Conservation (phyloP, 2,797 vertebrate genomes). For the Liasis olivaceus region DNA sequence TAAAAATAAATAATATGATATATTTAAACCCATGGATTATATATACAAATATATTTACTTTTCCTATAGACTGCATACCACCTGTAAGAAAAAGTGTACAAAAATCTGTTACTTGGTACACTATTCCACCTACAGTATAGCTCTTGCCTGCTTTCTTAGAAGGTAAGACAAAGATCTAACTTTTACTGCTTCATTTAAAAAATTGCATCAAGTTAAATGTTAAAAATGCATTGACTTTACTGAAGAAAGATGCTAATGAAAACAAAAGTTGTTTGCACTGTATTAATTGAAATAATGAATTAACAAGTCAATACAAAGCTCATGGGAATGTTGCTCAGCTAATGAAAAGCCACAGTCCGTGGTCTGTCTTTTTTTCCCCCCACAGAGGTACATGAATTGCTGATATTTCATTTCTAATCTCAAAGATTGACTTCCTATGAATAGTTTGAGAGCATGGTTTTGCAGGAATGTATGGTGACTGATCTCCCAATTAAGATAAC, state of each 20-base stretch:
- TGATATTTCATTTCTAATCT: not conserved
- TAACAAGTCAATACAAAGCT: not conserved
- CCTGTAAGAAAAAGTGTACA: conserved; percentile 82
- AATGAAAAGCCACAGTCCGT: not conserved
- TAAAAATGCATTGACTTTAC: conserved; percentile 26
- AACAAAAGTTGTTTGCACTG: conserved; percentile 57
- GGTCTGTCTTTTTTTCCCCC: not conserved
- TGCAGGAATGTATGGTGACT: not conserved
- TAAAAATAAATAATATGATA: conserved; percentile 8
- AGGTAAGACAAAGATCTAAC: conserved; percentile 75
- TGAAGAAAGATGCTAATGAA: not conserved
- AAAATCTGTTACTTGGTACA: conserved; percentile 83
- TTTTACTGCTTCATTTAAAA: conserved; percentile 58
- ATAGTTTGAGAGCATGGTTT: not conserved
- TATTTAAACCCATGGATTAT: conserved; percentile 58
- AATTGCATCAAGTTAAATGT: not conserved
- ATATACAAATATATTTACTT: conserved; percentile 79
- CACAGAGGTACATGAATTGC: not conserved
- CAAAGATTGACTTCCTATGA: not conserved
- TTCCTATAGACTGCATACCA: conserved; percentile 79
- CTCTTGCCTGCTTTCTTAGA: conserved; percentile 78
- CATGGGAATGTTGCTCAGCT: not conserved
- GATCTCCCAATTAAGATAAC: not conserved
- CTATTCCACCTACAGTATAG: conserved; percentile 83
- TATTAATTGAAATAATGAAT: accelerated